These are phyloP conservation scores for Azemiops feae DNA, from an alignment of 2,113 vertebrate species.

Conservation along the genomic window DNA sequence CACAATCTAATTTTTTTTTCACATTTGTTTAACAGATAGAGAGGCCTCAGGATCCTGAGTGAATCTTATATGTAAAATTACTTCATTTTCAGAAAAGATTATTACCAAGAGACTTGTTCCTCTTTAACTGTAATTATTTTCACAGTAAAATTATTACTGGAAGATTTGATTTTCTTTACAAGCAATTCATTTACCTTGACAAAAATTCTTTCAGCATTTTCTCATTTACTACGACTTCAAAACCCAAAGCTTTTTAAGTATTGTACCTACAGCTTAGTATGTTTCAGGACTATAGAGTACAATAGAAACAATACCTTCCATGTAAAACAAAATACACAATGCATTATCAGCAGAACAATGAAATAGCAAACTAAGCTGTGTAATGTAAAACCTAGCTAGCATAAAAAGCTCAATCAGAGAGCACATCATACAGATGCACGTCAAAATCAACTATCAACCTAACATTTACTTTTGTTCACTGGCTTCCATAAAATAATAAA, in stretches of 20 bases:
- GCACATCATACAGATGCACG: background rate
- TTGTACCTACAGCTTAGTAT: background rate
- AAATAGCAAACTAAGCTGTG: background rate
- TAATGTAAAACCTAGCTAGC: background rate
- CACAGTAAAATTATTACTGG: background rate
- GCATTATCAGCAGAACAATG: background rate
- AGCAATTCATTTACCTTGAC: background rate
- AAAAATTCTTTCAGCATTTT: background rate
- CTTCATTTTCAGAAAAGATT: background rate
- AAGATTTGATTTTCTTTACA: background rate
- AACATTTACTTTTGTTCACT: background rate
- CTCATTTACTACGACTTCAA: background rate
- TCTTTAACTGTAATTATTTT: background rate
- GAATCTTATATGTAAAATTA: background rate
- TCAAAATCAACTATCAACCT: background rate
- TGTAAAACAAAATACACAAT: background rate
- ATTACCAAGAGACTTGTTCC: background rate
- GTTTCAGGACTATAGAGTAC: background rate
- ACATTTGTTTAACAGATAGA: background rate
- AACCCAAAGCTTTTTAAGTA: background rate
- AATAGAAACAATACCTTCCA: background rate
- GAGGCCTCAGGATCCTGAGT: background rate
- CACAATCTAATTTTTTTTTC: background rate
- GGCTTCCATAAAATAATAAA: background rate
- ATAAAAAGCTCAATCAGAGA: background rate